Evolutionary conservation across 2,797 vertebrate genomes (phyloP), one percentile per base, ranked within the genome.

Genomic region (Anolis apletophallus): DNA sequence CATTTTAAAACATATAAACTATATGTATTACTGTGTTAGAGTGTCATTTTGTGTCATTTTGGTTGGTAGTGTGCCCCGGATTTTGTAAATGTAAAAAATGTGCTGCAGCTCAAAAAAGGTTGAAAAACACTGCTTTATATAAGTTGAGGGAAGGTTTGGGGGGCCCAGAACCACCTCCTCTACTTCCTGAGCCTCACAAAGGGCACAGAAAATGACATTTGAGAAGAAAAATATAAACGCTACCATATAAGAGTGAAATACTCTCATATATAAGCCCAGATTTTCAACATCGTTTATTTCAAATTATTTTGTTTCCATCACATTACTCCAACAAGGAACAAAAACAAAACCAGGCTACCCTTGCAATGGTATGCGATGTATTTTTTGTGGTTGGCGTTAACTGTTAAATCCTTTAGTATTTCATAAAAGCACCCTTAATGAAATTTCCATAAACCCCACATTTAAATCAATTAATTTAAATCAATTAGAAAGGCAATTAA

Each of bases 401-500:
- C 14, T 32, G 46, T 54, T 85, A n/a, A 78, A 4, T 32, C 32
- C 23, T 72, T 82, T 26, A 61, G 21, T 46, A 61, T 50, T 80
- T 80, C 23, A 64, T 16, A 46, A 80, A 69, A 26, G 46, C 9
- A 19, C 40, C 46, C 54, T 23, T 68, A 29, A 12, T 32, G 23
- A 64, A 17, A 21, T 84, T 34, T 75, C 57, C 17, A n/a, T 34
- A 64, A 76, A 17, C 23, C 46, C 19, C 16, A 34, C 23, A 50
- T 14, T 34, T 76, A 36, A 32, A 34, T 68, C n/a, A 54, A 34
- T 23, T 76, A 23, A 34, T 67, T 75, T 64, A 67, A 83, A 81
- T 19, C 32, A 14, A 34, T 69, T 77, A 52, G 67, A 76, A 85
- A 85, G 61, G 32, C 29, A 29, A 85, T 77, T 64, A 34, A 80